phyloP scores from a whole-genome alignment of 2,888 invertebrate species.

The Drosophila anomelani region DNA sequence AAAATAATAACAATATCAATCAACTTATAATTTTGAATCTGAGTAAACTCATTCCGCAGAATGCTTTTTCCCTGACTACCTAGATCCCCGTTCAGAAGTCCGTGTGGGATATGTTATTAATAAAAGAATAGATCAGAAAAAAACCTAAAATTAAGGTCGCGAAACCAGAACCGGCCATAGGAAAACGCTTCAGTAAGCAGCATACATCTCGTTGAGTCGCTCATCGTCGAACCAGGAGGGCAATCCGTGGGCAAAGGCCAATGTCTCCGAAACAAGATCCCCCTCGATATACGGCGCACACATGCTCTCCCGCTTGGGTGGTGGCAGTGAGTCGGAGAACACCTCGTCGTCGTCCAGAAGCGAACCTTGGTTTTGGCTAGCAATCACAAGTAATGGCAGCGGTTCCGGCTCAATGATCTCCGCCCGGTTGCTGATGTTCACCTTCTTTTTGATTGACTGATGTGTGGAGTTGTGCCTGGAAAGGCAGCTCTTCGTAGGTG shows the following conservation, averaged over 20 bases:
- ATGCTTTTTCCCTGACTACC: neutral
- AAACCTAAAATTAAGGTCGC: neutral
- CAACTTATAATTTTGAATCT: conserved; percentile 3
- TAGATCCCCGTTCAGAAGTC: neutral
- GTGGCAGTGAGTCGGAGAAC: conserved; percentile 86
- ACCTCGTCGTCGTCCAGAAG: conserved; percentile 87
- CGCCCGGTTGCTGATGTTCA: conserved; percentile 83
- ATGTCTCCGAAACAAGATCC: conserved; percentile 67
- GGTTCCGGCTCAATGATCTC: conserved; percentile 84
- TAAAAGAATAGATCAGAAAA: neutral
- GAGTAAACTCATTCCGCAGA: neutral
- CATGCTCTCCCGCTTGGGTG: conserved; percentile 85
- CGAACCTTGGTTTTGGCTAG: conserved; percentile 63
- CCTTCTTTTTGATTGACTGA: conserved; percentile 84
- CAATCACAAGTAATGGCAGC: conserved; percentile 58
- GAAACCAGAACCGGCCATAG: conserved; percentile 41
- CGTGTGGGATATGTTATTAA: neutral
- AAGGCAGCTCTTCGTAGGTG: conserved; percentile 82
- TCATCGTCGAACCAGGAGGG: conserved; percentile 85
- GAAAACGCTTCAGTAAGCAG: conserved; percentile 15
- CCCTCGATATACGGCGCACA: conserved; percentile 85
- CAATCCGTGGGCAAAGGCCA: conserved; percentile 80
- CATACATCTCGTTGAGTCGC: conserved; percentile 83
- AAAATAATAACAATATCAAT: neutral
- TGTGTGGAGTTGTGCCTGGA: conserved; percentile 83